Percentiles rank a stretch among this genome's conserved stretches.
Evolutionary conservation across 1,140 invertebrate genomes (phyloP).

Genomic region (Eciton burchellii): DNA sequence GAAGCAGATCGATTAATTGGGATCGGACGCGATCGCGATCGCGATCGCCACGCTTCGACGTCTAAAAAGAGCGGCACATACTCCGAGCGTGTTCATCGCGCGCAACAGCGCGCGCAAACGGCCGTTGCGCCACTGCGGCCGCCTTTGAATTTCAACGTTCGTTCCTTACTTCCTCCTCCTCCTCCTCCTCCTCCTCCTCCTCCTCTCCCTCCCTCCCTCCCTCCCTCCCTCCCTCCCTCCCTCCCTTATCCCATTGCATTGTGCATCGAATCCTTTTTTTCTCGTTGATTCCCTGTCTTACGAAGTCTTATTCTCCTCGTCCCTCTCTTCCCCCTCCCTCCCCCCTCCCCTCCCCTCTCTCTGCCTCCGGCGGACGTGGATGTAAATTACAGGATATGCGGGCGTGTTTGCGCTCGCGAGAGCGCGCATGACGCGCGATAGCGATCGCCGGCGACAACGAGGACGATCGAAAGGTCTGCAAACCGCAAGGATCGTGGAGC

Average conservation of each 20-base stretch:
- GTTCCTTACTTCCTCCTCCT: too few species aligned
- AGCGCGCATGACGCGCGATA: conserved; percentile 54
- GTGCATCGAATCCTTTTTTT: not conserved
- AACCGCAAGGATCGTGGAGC: not conserved
- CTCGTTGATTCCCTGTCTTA: not conserved
- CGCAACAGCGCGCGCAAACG: conserved; percentile 44
- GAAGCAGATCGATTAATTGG: conserved; percentile 80
- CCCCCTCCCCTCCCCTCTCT: too few species aligned
- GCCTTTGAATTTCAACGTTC: conserved; percentile 25
- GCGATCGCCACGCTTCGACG: conserved; percentile 67
- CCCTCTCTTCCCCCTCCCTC: too few species aligned
- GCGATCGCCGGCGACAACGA: conserved; percentile 12
- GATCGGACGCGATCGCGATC: conserved; percentile 72
- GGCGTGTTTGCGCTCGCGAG: conserved; percentile 66
- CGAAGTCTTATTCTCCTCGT: conserved; percentile 19
- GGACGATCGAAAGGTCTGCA: conserved; percentile 9
- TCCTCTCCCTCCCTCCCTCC: too few species aligned
- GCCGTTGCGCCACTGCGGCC: not conserved
- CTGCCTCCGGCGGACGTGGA: not conserved
- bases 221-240: not conserved
- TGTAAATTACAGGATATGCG: conserved; percentile 49
- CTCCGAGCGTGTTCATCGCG: conserved; percentile 64
- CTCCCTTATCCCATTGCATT: not conserved
- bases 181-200: too few species aligned
- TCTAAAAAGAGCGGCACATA: conserved; percentile 65